Evolutionary conservation across 2,888 invertebrate genomes (phyloP).

Genomic region (Crocallis elinguaria): DNA sequence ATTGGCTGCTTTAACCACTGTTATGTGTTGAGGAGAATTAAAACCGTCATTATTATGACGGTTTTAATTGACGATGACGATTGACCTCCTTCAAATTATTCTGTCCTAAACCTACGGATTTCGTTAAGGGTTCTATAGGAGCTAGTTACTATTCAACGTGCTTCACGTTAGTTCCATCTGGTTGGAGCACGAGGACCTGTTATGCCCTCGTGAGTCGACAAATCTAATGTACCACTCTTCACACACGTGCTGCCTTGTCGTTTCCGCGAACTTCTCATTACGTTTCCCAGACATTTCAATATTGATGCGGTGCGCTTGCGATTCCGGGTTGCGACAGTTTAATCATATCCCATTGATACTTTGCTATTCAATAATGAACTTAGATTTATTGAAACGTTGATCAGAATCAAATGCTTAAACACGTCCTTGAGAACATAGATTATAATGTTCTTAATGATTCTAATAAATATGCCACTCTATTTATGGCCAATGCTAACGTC

Average conservation of each 20-base stretch:
- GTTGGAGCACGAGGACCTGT: too few relatives aligned
- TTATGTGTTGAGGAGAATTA: too few relatives aligned
- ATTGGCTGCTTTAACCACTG: too few relatives aligned
- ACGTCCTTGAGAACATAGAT: slow-evolving; percentile 29
- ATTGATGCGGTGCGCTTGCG: slow-evolving; percentile 50
- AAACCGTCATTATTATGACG: too few relatives aligned
- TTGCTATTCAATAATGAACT: slow-evolving; percentile 20
- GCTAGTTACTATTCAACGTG: too few relatives aligned
- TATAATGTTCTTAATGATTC: slow-evolving; percentile 27
- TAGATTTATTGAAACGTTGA: slow-evolving; percentile 17
- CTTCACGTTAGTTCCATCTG: too few relatives aligned
- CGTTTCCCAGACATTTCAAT: slow-evolving; percentile 48
- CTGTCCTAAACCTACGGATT: too few relatives aligned
- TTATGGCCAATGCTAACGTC: slow-evolving; percentile 50
- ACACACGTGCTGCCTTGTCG: slow-evolving; percentile 52
- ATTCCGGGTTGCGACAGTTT: slow-evolving; percentile 56
- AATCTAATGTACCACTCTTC: slow-evolving; percentile 50
- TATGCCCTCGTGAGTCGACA: slow-evolving; percentile 9
- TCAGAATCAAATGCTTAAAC: slow-evolving; percentile 8
- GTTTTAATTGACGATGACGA: too few relatives aligned
- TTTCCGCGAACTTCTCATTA: slow-evolving; percentile 61
- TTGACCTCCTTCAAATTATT: too few relatives aligned
- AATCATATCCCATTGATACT: slow-evolving; percentile 30
- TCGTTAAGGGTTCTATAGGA: too few relatives aligned
- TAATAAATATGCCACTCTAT: slow-evolving; percentile 46